phyloP scores from a whole-genome alignment of 2,888 invertebrate genomes.

The Sylvicola cinctus region DNA sequence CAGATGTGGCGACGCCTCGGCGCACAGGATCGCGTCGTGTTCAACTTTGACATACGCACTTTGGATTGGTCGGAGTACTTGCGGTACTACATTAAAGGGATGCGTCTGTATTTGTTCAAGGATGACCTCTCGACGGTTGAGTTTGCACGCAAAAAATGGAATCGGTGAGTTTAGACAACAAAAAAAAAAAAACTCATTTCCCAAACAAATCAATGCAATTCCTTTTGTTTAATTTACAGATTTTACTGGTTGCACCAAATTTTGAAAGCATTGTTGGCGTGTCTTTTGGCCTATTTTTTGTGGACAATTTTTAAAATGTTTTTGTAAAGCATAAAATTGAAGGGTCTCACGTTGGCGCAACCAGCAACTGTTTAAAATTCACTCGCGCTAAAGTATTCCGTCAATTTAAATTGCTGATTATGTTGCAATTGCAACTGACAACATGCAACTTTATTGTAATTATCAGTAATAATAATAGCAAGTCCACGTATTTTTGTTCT shows the following conservation, averaged over 20 bases:
- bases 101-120: constrained; percentile 49
- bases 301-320: constrained; percentile 21
- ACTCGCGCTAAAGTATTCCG: no score
- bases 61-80: constrained; percentile 58
- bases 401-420: no score
- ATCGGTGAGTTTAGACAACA: constrained; percentile 25
- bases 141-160: constrained; percentile 34
- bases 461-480: no score
- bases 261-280: constrained; percentile 22
- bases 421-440: no score
- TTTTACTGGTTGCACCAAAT: constrained; percentile 32
- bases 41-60: constrained; percentile 48
- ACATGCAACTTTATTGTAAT: no score
- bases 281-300: constrained; percentile 22
- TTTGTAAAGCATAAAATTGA: no score
- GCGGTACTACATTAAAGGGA: constrained; percentile 43
- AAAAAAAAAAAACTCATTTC: background rate
- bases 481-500: no score
- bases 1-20: constrained; percentile 24
- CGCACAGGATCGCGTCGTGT: constrained; percentile 29
- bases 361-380: no score
- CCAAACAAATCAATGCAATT: constrained; percentile 3
- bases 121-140: constrained; percentile 44
- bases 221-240: constrained; percentile 20
- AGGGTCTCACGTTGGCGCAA: no score